Base-by-base conservation (phyloP, 1,140 invertebrate genomes). In the Mycetomoellerius zeteki region DNA sequence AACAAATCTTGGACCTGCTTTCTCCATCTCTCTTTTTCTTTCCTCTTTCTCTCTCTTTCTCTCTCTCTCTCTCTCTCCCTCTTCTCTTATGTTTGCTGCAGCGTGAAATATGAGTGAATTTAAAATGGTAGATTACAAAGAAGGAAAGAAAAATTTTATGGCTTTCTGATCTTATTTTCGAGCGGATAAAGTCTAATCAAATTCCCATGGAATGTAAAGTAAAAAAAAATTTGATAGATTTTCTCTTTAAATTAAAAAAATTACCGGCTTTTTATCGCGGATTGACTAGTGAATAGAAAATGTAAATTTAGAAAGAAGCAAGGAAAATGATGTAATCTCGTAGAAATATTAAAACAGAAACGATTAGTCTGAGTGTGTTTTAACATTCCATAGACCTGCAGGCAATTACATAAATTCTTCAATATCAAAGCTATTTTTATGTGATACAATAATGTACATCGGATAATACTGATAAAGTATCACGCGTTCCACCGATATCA, bases 1-100 rank as follows among this genome's bases (percentile, higher is more conserved):
- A 84, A 84, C 80, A 84, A 84, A 84, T 84, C 80, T 37, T 30
- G 54, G 21, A 58, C 30, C 64, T n/a, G 69, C 56, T 62, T 75
- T 43, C 16, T 14, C 54, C 56, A 19, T 75, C 54, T 84, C 56
- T 60, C 24, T 67, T 4, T 16, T 27, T 6, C 2, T 3, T 62
- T 43, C 21, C 24, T 67, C 10, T 21, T 7, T 37, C 37, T 2
- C 1, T 2, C 10, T n/a, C 8, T 7, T 8, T 10, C 37, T 3
- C 10, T 10, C 1, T n/a, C 52, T n/a, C 19, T 54, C 1, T 54
- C 6, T 54, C 6, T n/a, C 1, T 16, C 21, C 69, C 12, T 30
- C 54, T 21, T 73, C 14, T 3, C 56, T 50, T 19, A 10, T 7
- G 54, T 14, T 60, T 56, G 56, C 54, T 43, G 54, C 80, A 50